Evolutionary conservation across 2,888 invertebrate species (phyloP), one percentile per base, ranked within the genome.

Genomic region (Palloptera scutellata): DNA sequence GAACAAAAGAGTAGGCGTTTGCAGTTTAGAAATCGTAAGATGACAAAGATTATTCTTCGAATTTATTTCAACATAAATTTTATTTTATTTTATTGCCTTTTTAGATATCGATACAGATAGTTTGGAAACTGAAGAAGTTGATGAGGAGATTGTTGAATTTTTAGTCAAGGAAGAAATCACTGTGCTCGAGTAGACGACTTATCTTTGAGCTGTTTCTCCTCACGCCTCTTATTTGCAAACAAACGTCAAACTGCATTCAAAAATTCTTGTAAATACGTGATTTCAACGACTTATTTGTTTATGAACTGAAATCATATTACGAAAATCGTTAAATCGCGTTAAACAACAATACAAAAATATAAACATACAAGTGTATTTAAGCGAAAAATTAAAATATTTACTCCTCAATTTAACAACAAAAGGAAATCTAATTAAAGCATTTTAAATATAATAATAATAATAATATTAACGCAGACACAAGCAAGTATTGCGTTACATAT

Each of bases 101-200:
- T 10, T 86, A 97, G 97, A 94, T 84, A 89, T 95, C 77, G 96
- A 97, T 84, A 97, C 97, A n/a, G 97, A 97, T 86, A 93, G 92
- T 83, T 86, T 96, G 77, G 94, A 94, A 83, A 92, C 92, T 63
- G 94, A 96, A 81, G 95, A 96, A 84, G 91, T 95, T 79, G 96
- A 96, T 84, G 97, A 97, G 84, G 97, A 98, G 88, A 89, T 93
- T 82, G 92, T 98, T 81, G 97, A 98, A 91, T 97, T 97, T 92
- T 94, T 98, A 88, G 91, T 97, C 84, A 97, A 97, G 89, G 96
- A 97, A 88, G 97, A 97, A 89, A 89, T 90, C 80, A 92, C 91
- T 19, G 86, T 90, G 76, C 87, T 94, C 83, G 94, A 94, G 88
- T 93, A 91, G 76, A 77, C 79, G 73, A 76, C 75, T 72, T 73